phyloP scores from a whole-genome alignment of 2,888 invertebrate species.

The Desoria tigrina region DNA sequence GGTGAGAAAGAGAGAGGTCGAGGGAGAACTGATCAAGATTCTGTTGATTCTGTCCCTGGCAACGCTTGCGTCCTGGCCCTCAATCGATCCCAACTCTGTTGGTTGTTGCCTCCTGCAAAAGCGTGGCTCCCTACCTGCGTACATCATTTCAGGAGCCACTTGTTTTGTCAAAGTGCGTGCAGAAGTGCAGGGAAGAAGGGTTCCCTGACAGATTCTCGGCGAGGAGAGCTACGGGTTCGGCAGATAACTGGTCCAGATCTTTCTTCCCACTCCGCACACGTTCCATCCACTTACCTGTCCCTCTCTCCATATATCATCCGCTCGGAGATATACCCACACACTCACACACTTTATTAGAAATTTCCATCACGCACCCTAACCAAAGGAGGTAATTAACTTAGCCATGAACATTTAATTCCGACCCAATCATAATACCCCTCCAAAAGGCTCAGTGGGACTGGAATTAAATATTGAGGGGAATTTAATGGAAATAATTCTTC shows the following conservation, averaged over 20 bases:
- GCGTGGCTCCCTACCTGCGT: conserved; percentile 49
- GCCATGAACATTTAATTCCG: no score
- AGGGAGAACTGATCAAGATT: conserved; percentile 51
- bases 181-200: conserved; percentile 30
- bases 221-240: background rate
- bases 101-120: conserved; percentile 18
- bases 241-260: background rate
- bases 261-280: background rate
- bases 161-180: conserved; percentile 47
- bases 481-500: no score
- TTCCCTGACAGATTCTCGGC: background rate
- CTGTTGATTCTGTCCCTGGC: conserved; percentile 42
- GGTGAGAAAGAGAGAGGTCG: conserved; percentile 23
- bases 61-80: conserved; percentile 49
- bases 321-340: background rate
- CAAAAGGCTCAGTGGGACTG: no score
- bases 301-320: background rate
- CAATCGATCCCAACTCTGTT: conserved; percentile 50
- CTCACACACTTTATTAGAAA: no score
- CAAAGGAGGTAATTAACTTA: no score
- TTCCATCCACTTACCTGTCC: background rate
- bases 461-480: no score
- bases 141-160: conserved; percentile 49
- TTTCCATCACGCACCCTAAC: no score
- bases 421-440: no score